phyloP scores from a whole-genome alignment of 2,888 invertebrate genomes.

The Kuschelorhynchus macadamiae region DNA sequence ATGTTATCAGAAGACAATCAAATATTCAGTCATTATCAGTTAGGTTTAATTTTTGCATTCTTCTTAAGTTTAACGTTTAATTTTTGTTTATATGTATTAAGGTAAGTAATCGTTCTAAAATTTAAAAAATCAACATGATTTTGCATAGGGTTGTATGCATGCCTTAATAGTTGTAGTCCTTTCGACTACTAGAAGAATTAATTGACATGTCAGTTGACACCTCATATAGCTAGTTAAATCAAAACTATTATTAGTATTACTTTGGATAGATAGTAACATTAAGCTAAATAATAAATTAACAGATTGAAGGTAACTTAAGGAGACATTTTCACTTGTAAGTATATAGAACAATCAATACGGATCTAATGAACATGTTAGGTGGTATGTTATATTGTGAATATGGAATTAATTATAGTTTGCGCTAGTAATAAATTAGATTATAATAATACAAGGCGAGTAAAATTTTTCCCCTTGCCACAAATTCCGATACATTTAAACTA shows the following conservation, averaged over 20 bases:
- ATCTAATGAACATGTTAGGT: slow-evolving; percentile 19
- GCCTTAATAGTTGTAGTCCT: too few relatives aligned
- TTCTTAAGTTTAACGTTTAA: too few relatives aligned
- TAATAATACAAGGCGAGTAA: background rate
- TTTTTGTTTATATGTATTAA: too few relatives aligned
- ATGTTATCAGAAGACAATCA: too few relatives aligned
- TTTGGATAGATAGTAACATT: slow-evolving; percentile 22
- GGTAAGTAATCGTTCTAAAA: too few relatives aligned
- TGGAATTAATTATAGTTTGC: slow-evolving; percentile 8
- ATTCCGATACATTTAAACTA: too few relatives aligned
- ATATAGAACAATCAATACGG: slow-evolving; percentile 10
- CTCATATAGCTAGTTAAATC: slow-evolving; percentile 1
- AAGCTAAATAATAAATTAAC: slow-evolving; percentile 26
- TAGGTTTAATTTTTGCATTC: too few relatives aligned
- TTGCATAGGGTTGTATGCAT: too few relatives aligned
- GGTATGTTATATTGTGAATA: slow-evolving; percentile 11
- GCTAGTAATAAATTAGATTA: slow-evolving; percentile 3
- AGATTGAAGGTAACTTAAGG: slow-evolving; percentile 14
- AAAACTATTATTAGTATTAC: slow-evolving; percentile 20
- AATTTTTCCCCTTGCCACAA: too few relatives aligned
- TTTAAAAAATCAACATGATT: too few relatives aligned
- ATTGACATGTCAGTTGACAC: slow-evolving; percentile 4
- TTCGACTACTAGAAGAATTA: too few relatives aligned
- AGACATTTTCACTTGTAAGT: slow-evolving; percentile 5
- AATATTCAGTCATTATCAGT: too few relatives aligned